Conservation (phyloP, 2,113 vertebrate genomes). For the Syrrhaptes paradoxus region DNA sequence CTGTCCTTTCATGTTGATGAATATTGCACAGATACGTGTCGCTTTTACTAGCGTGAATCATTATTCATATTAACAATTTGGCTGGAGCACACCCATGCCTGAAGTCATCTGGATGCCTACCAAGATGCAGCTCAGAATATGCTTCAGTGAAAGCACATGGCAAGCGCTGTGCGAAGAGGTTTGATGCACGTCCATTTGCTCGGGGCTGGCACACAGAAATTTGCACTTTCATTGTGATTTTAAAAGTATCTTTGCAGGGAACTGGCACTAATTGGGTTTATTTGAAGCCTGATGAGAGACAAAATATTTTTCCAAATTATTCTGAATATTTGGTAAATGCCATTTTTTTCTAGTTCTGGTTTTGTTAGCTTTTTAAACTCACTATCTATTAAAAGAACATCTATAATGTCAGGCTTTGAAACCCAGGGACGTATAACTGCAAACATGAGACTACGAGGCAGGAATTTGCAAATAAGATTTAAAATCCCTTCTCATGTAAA, state of each 20-base stretch:
- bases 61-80: not conserved
- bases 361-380: not conserved
- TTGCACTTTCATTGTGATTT: not conserved
- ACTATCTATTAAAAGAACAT: not conserved
- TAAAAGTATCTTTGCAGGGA: not conserved
- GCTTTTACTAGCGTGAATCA: not conserved
- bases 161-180: not conserved
- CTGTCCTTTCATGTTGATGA: not conserved
- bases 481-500: not conserved
- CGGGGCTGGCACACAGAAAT: not conserved
- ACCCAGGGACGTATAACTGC: not conserved
- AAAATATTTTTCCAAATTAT: not conserved
- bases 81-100: not conserved
- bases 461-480: not conserved
- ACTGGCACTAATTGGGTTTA: not conserved
- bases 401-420: not conserved
- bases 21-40: not conserved
- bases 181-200: not conserved
- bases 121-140: not conserved
- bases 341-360: not conserved
- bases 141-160: not conserved
- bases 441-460: not conserved
- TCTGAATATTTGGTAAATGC: not conserved
- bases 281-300: not conserved
- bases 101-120: not conserved